Conservation (phyloP, 1,140 invertebrate species). For the Bombus haemorrhoidalis region DNA sequence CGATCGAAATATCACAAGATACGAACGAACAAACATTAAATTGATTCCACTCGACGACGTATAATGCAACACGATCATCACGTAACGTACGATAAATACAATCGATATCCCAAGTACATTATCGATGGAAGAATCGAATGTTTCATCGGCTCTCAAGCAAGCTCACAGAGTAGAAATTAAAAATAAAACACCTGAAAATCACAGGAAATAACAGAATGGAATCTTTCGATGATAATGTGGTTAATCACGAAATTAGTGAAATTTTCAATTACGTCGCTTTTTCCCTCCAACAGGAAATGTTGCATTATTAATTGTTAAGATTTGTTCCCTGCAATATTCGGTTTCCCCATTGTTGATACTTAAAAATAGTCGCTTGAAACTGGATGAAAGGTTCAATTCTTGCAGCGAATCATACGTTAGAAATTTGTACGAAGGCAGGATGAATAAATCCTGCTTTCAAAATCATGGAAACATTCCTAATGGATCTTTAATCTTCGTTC, state of each 20-base stretch:
- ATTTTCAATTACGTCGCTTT: background rate
- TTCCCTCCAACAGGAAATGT: background rate
- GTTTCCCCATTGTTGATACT: too few species aligned
- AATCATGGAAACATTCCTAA: background rate
- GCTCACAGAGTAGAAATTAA: too few species aligned
- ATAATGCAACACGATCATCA: slow-evolving; percentile 4
- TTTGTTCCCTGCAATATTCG: too few species aligned
- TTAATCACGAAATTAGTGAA: background rate
- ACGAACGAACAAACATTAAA: background rate
- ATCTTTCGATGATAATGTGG: too few species aligned
- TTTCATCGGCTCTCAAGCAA: background rate
- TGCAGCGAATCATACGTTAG: background rate
- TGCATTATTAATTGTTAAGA: background rate
- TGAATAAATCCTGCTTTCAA: background rate
- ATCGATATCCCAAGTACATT: background rate
- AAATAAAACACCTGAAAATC: too few species aligned
- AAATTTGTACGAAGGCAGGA: background rate
- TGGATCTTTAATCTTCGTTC: background rate
- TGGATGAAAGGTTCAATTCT: background rate
- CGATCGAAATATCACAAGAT: background rate
- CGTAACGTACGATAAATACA: background rate
- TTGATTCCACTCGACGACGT: background rate
- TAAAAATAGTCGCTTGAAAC: background rate
- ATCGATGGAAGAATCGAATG: background rate
- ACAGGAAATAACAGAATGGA: too few species aligned